phyloP scores from a whole-genome alignment of 2,888 invertebrate genomes.

The Amitus sp. region DNA sequence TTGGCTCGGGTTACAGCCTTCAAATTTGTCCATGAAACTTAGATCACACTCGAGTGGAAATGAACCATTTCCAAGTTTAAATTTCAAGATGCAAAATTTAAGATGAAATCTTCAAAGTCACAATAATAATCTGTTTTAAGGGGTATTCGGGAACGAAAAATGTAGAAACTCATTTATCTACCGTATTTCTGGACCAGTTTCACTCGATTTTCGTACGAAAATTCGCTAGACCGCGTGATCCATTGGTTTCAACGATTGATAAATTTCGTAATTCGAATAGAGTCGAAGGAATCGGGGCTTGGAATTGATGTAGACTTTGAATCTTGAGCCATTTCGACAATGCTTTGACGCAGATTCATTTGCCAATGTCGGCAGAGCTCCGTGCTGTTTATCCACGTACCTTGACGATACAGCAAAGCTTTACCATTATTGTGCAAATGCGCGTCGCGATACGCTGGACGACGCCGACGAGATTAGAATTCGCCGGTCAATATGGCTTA shows the following conservation, averaged over 20 bases:
- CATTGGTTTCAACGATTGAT: conserved; percentile 9
- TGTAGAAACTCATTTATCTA: no score
- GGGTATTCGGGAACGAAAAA: no score
- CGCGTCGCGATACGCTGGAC: conserved; percentile 50
- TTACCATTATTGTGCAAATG: conserved; percentile 61
- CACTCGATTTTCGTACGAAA: background rate
- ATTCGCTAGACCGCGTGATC: background rate
- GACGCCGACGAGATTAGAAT: conserved; percentile 40
- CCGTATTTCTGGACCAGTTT: no score
- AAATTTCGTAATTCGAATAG: conserved; percentile 16
- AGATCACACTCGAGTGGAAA: no score
- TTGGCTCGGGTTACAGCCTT: no score
- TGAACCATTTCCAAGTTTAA: no score
- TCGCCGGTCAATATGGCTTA: conserved; percentile 36
- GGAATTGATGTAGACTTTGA: conserved; percentile 25
- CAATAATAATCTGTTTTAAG: no score
- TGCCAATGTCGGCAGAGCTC: conserved; percentile 25
- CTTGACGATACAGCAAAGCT: conserved; percentile 38
- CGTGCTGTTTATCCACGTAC: conserved; percentile 33
- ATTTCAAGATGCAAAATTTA: no score
- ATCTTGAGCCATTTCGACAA: conserved; percentile 14
- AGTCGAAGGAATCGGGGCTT: conserved; percentile 1
- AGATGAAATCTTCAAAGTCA: no score
- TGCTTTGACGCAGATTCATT: conserved; percentile 40
- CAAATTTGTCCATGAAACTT: no score